These are phyloP conservation scores for Hybognathus amarus DNA, from an alignment of 2,797 vertebrate genomes.

Conservation along the genomic window DNA sequence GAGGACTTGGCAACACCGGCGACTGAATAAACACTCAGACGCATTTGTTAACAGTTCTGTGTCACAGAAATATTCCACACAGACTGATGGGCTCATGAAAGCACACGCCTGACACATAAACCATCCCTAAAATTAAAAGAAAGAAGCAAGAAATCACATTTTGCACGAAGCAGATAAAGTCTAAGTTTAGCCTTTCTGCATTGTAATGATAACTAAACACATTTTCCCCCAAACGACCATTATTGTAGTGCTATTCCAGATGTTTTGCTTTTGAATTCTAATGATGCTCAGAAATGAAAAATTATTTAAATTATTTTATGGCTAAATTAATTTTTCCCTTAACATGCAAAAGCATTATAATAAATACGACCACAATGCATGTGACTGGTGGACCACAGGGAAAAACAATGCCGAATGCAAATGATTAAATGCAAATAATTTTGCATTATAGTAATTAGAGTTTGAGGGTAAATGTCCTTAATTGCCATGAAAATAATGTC, in stretches of 20 bases:
- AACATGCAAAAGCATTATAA: not conserved
- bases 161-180: not conserved
- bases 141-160: not conserved
- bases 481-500: not conserved
- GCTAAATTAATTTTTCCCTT: too few relatives aligned
- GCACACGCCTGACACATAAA: not conserved
- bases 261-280: not conserved
- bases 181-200: not conserved
- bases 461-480: not conserved
- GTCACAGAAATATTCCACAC: conserved; percentile 72
- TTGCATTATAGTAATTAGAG: not conserved
- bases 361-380: not conserved
- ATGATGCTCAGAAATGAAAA: not conserved
- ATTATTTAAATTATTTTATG: not conserved
- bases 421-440: not conserved
- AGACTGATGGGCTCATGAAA: conserved; percentile 41
- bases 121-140: not conserved
- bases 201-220: not conserved
- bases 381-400: not conserved
- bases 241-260: not conserved
- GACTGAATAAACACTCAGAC: conserved; percentile 71
- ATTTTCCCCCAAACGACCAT: not conserved
- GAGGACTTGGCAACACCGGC: conserved; percentile 66
- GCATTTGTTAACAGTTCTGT: conserved; percentile 70
- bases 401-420: not conserved